Base-by-base conservation (phyloP, 2,797 vertebrate genomes). In the Thalassophryne amazonica region DNA sequence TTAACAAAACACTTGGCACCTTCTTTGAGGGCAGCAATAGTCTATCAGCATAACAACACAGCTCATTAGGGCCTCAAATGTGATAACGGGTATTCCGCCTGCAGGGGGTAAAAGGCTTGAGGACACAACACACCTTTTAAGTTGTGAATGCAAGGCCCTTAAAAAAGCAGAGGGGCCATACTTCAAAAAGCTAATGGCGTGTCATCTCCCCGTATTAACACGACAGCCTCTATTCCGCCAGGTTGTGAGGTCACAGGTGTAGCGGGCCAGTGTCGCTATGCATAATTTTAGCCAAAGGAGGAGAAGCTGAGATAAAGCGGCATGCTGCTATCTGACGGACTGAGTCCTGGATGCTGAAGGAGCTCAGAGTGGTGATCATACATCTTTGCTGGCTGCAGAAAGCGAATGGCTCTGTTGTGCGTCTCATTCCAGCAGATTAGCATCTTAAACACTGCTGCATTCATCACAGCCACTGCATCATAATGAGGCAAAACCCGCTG, bases 161-260 rank as follows among this genome's bases (percentile, higher is more conserved):
- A 83, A 86, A 89, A 88, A 89, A 36, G 16, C 37, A 39, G 39
- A 70, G 43, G 42, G 83, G 88, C 77, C 82, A 83, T 91, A 90
- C 88, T 91, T 93, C 91, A 93, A 90, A n/a, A 87, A 90, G 89
- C 89, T 93, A 93, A 96, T 94, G 88, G 90, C 84, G 80, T 88
- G 89, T 92, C 91, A 91, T 90, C 87, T 90, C 85, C 79, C 86
- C 80, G 87, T 88, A 91, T 94, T 93, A 93, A 92, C 91, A 90
- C 79, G 78, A 88, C 83, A 84, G 74, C 51, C 39, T 38, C 65
- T 58, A 76, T 86, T 86, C 73, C 69, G 62, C 59, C 64, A 37
- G 73, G 76, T 79, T 64, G 16, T 40, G 16, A 22, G 79, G 77
- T 83, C 78, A 75, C 61, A 16, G 60, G 30, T 52, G 60, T 78